Evolutionary conservation across 2,888 invertebrate species (phyloP).

Genomic region (Spodoptera picta): DNA sequence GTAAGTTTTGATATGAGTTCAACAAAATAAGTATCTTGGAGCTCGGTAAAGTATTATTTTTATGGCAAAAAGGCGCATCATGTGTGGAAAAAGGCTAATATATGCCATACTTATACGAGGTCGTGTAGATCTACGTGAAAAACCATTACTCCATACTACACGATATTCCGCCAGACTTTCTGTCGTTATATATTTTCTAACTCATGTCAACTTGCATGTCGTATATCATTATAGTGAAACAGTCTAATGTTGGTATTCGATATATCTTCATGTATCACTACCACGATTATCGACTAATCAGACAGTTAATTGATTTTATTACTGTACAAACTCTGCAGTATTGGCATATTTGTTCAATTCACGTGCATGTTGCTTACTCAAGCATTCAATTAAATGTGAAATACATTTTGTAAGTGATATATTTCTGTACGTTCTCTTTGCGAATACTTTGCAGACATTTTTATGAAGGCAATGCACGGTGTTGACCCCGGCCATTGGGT

Average conservation of each 20-base stretch:
- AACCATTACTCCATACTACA: slow-evolving; percentile 22
- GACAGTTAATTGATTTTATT: slow-evolving; percentile 47
- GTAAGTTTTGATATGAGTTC: background rate
- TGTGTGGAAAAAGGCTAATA: no score
- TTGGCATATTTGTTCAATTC: slow-evolving; percentile 29
- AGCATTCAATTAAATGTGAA: slow-evolving; percentile 11
- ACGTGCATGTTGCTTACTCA: slow-evolving; percentile 8
- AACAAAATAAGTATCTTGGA: no score
- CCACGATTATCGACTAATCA: slow-evolving; percentile 49
- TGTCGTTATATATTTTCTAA: slow-evolving; percentile 35
- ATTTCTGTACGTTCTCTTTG: background rate
- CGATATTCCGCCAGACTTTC: slow-evolving; percentile 43
- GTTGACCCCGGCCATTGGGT: slow-evolving; percentile 27
- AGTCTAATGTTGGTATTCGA: slow-evolving; percentile 40
- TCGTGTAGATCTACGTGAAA: no score
- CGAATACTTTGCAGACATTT: slow-evolving; percentile 19
- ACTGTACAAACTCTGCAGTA: slow-evolving; percentile 20
- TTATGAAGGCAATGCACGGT: slow-evolving; percentile 20
- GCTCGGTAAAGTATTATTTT: no score
- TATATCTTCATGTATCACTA: slow-evolving; percentile 49
- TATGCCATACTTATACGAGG: no score
- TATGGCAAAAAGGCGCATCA: no score
- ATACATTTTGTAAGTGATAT: slow-evolving; percentile 6
- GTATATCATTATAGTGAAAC: slow-evolving; percentile 46
- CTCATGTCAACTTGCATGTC: slow-evolving; percentile 21